Base-by-base conservation (phyloP, 2,113 vertebrate species). In the Felis catus region DNA sequence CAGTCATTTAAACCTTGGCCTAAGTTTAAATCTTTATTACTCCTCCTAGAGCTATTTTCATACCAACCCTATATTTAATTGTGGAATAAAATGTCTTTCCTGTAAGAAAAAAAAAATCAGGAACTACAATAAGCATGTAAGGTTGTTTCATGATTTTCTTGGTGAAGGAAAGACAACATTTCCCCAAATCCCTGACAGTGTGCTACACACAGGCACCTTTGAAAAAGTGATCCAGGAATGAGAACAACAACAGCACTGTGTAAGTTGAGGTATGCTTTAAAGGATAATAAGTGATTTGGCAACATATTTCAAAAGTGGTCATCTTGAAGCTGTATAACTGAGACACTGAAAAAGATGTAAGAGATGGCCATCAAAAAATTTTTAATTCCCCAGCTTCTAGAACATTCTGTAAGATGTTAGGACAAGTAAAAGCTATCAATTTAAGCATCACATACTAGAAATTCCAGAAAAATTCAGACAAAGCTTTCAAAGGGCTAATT, bases 11-110 rank as follows among this genome's bases (percentile, higher is more conserved):
- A 81, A 51, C 4, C 16, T 88, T 80, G 36, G 25, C 70, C 21
- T 93, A 71, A 81, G 61, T 74, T 78, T 94, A 73, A 79, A 73
- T 80, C 91, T 79, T 10, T 78, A 33, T 81, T 68, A 97, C 23
- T 92, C 58, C 7, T 74, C 6, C 19, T 73, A 51, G 31, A 31
- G 11, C 78, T 81, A 88, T 58, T 95, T 94, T 83, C 27, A 84
- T 65, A 23, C 25, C 3, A 90, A 63, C 9, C 4, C 33, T 88
- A 63, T 61, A 89, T 58, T 95, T 93, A 94, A 92, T 15, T 70
- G 7, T 79, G 5, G 27, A 82, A 80, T 94, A 66, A 53, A 95
- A 93, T 58, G 18, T 25, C 66, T 91, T 93, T 33, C 31, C 55
- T 84, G 19, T 25, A 45, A 45, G 45, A 45, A 73, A 78, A 25